Percentiles rank a stretch among this genome's conserved stretches.
Evolutionary conservation across 2,888 invertebrate genomes (phyloP).

Genomic region (Periphyllus acericola): DNA sequence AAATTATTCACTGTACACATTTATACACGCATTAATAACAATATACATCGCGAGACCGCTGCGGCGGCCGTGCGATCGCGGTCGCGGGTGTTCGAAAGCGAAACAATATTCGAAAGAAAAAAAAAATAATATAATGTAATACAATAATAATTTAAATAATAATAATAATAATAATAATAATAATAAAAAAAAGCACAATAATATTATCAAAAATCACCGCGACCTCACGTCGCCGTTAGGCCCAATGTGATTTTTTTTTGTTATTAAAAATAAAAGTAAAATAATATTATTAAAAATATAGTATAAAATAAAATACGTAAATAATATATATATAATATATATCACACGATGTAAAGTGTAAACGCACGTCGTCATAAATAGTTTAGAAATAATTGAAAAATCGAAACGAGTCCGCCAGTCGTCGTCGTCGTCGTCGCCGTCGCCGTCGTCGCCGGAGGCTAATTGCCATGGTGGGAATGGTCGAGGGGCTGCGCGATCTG

Average conservation of each 20-base stretch:
- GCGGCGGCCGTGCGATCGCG: not conserved
- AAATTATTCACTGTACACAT: conserved; percentile 37
- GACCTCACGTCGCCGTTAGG: not conserved
- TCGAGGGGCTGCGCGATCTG: not conserved
- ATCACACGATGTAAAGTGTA: not conserved
- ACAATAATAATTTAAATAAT: conserved; percentile 13
- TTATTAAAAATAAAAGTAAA: conserved; percentile 39
- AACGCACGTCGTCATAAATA: not conserved
- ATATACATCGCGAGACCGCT: not conserved
- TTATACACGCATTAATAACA: conserved; percentile 27
- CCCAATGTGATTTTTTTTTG: not conserved
- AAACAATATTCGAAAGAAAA: not conserved
- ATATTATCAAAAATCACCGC: conserved; percentile 6
- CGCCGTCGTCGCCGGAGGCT: not conserved
- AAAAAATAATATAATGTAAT: not conserved
- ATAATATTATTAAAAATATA: conserved; percentile 4
- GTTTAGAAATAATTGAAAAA: not conserved
- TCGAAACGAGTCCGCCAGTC: not conserved
- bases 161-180: not conserved
- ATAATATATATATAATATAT: conserved; percentile 1
- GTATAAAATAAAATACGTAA: conserved; percentile 3
- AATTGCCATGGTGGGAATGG: not conserved
- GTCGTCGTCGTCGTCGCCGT: not conserved
- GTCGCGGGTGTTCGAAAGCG: not conserved
- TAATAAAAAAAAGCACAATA: not conserved